Base-by-base conservation (phyloP, 1,140 invertebrate genomes). In the Achatina immaculata region DNA sequence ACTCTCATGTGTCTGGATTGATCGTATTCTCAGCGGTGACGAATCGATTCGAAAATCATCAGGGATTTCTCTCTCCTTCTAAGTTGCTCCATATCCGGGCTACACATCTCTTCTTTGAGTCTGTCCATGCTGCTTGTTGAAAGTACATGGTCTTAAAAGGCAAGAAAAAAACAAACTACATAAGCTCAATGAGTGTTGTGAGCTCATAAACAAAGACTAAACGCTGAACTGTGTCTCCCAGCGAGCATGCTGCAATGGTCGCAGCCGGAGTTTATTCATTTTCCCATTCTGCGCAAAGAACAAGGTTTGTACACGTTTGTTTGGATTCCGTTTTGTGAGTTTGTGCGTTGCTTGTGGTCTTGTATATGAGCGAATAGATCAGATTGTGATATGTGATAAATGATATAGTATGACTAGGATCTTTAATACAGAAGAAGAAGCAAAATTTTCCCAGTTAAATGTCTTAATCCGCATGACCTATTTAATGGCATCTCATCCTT, bases 211-310 rank as follows among this genome's bases (percentile, higher is more conserved):
- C 51, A 62, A 4, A 31, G 28, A 28, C 31, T 1, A 28, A 31
- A 2, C 3, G 31, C n/a, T 62, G 28, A 48, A 48, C 7, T 48
- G 7, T 48, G 7, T 48, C 21, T 28, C 28, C n/a, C 31, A 31
- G 19, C 28, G 58, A 62, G 58, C 58, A 62, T 62, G 58, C 58
- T 62, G 58, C 58, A 62, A 62, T 62, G 58, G 58, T 62, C 58
- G 28, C 58, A 62, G 58, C n/a, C 58, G 58, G 58, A 62, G 28
- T 62, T 62, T 62, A 62, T 62, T 62, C 58, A n/a, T 1, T 62
- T 62, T 62, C 31, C 58, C 28, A 62, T 34, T 6, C n/a, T 62
- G 6, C 58, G 1, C 2, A 62, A 62, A 28, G 58, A 62, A 16
- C 58, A 62, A 62, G 58, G 58, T 62, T 62, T 34, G 58, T 62